phyloP scores from a whole-genome alignment of 2,113 vertebrate species.

The Siphamia tubifer region DNA sequence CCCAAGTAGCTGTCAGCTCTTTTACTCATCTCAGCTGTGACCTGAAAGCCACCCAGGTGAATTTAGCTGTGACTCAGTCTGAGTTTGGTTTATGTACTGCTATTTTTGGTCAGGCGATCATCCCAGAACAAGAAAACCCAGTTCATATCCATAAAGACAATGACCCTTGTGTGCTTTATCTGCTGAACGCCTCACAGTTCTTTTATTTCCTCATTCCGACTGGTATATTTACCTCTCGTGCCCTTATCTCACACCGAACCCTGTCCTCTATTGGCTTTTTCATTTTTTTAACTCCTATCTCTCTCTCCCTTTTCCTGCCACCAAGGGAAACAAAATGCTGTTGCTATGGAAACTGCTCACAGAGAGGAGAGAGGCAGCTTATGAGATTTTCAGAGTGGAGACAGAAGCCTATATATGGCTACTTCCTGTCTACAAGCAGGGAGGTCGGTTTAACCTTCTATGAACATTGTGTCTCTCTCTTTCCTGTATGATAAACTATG shows the following conservation, averaged over 20 bases:
- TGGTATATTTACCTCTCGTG: conserved; percentile 24
- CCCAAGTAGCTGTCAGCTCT: conserved; percentile 39
- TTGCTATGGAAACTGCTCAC: conserved; percentile 82
- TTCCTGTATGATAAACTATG: conserved; percentile 27
- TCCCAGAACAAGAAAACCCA: conserved; percentile 41
- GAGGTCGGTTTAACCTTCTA: conserved; percentile 46
- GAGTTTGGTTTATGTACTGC: conserved; percentile 52
- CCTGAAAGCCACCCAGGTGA: conserved; percentile 51
- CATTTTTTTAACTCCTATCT: conserved; percentile 48
- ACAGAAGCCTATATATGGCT: conserved; percentile 75
- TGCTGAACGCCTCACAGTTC: conserved; percentile 3
- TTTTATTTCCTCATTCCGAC: conserved; percentile 19
- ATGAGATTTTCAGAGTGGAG: conserved; percentile 70
- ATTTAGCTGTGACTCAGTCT: conserved; percentile 53
- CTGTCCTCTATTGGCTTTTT: conserved; percentile 12
- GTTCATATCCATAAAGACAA: conserved; percentile 22
- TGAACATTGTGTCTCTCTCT: conserved; percentile 49
- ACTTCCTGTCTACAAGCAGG: conserved; percentile 71
- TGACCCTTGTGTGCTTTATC: conserved; percentile 26
- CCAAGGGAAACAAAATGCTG: conserved; percentile 76
- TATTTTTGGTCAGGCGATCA: conserved; percentile 33
- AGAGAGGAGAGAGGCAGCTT: conserved; percentile 60
- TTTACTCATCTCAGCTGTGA: conserved; percentile 54
- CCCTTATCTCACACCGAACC: conserved; percentile 41
- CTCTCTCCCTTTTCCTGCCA: conserved; percentile 61